Evolutionary conservation across 2,797 vertebrate species (phyloP).

Genomic region (Lepus townsendii): DNA sequence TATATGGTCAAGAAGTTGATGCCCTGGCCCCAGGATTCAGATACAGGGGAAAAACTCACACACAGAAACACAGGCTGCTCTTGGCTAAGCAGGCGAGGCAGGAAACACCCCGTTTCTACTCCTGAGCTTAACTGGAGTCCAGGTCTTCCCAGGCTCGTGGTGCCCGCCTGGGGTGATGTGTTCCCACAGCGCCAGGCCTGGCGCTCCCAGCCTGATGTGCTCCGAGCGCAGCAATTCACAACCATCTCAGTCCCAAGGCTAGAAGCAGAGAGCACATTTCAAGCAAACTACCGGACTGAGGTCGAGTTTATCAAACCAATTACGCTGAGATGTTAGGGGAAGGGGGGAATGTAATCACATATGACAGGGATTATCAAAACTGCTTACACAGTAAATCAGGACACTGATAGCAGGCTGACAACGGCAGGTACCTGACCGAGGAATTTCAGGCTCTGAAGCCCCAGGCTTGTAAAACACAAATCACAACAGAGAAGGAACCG

Average conservation of each 20-base stretch:
- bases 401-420: constrained; percentile 80
- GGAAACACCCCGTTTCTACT: constrained; percentile 1
- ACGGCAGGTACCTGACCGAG: constrained; percentile 58
- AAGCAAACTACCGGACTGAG: constrained; percentile 71
- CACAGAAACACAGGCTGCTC: not conserved
- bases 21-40: not conserved
- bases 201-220: constrained; percentile 57
- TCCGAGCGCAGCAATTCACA: constrained; percentile 77
- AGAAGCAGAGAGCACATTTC: constrained; percentile 76
- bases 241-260: constrained; percentile 75
- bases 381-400: constrained; percentile 83
- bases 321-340: constrained; percentile 74
- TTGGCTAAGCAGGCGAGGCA: not conserved
- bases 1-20: not conserved
- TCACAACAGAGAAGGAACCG: not conserved
- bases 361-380: constrained; percentile 83
- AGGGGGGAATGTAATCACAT: constrained; percentile 80
- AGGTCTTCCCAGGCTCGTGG: not conserved
- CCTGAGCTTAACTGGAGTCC: not conserved
- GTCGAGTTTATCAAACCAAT: constrained; percentile 83
- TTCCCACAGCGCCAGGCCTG: not conserved
- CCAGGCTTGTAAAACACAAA: constrained; percentile 69
- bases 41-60: not conserved
- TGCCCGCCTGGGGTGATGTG: not conserved
- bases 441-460: constrained; percentile 68